Base-by-base conservation (phyloP, 2,888 invertebrate genomes). In the Imbricaverruca yamaguchii region DNA sequence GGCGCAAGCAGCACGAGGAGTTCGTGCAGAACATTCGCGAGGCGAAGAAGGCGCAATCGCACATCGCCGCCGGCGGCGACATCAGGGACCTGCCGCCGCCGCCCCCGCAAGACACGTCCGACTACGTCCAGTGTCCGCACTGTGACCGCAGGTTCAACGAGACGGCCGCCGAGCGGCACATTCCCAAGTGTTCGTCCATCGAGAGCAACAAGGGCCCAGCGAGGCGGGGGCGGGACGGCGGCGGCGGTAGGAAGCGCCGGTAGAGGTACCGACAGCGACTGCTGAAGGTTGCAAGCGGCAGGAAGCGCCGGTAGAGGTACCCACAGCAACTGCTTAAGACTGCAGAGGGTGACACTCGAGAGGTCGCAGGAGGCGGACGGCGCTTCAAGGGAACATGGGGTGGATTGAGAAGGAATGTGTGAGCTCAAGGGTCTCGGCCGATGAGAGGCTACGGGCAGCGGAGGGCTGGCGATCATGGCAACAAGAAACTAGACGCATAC, bases 71-170 rank as follows among this genome's bases (percentile, higher is more conserved):
- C 11, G 97, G 97, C 80, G 96, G 95, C 84, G 94, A 95, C 86
- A 87, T 96, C 63, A 92, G 93, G 82, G 95, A 96, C 87, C 89
- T 97, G 79, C 87, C 88, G 4, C 96, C 96, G 0, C 96, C 96
- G 0, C 94, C 96, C 2, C 94, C 94, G 0, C 92, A 94, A 0
- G 93, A 93, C 86, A 96, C 94, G 86, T 93, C 94, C 0, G 95
- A 97, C 89, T 96, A 96, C 88, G 90, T 95, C 53, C 92, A 92
- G 86, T 97, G 97, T 86, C 96, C 96, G 0, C 93, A 95, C 88
- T 97, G 97, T 87, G 89, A 89, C 57, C 90, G 96, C 0, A 92
- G 92, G 85, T 97, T 97, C 89, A 95, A 82, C 18, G 82, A 92
- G 85, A 88, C 89, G 0, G 95, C 94, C 0, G 97, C 97, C 2